Percentiles rank a stretch among this genome's conserved stretches.
These are phyloP conservation scores for Trissolcus japonicus DNA, from an alignment of 2,888 invertebrate genomes.

Conservation along the genomic window DNA sequence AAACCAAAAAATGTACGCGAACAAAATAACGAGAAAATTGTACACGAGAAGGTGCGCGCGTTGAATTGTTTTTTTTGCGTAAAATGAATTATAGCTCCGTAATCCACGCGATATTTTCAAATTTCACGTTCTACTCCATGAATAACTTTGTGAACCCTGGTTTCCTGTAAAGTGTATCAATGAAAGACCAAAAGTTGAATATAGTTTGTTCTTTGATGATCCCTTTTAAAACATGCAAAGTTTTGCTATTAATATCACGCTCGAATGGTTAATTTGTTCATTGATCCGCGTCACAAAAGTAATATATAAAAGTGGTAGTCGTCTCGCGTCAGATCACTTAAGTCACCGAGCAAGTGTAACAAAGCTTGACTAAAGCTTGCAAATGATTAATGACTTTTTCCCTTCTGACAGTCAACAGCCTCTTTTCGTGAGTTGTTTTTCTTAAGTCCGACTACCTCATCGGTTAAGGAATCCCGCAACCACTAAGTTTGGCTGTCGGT, in stretches of 20 bases:
- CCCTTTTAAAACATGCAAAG: slow-evolving; percentile 34
- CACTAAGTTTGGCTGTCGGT: slow-evolving; percentile 52
- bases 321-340: slow-evolving; percentile 51
- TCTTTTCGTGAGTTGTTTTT: slow-evolving; percentile 58
- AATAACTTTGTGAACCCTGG: slow-evolving; percentile 20
- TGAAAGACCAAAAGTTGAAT: slow-evolving; percentile 28
- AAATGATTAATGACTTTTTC: slow-evolving; percentile 63
- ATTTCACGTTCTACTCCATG: slow-evolving; percentile 7
- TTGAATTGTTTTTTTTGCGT: too few species aligned
- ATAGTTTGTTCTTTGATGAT: slow-evolving; percentile 35
- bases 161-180: slow-evolving; percentile 18
- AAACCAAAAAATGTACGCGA: too few species aligned
- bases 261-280: slow-evolving; percentile 60
- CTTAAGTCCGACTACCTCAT: slow-evolving; percentile 28
- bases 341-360: slow-evolving; percentile 57
- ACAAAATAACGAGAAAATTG: too few species aligned
- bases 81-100: too few species aligned
- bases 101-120: too few species aligned
- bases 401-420: slow-evolving; percentile 61
- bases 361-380: slow-evolving; percentile 60
- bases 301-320: slow-evolving; percentile 33
- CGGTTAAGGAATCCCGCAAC: slow-evolving; percentile 45
- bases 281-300: slow-evolving; percentile 44
- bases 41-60: too few species aligned
- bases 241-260: slow-evolving; percentile 63